Evolutionary conservation across 2,797 vertebrate species (phyloP).

Genomic region (Philypnodon macrostomus): DNA sequence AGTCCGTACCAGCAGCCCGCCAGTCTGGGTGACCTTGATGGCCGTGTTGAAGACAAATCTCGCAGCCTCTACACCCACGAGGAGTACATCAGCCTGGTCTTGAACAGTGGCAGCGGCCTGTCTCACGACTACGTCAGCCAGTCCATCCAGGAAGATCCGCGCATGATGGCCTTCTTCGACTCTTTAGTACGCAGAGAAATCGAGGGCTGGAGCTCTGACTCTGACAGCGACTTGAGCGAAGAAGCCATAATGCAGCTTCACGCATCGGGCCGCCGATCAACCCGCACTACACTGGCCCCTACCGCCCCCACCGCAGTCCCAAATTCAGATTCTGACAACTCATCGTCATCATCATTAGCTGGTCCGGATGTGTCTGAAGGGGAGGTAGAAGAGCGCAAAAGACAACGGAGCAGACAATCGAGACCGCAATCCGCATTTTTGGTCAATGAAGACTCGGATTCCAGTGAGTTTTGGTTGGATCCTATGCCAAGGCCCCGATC

Average conservation of each 20-base stretch:
- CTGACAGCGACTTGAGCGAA: slow-evolving; percentile 92
- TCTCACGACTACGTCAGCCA: slow-evolving; percentile 98
- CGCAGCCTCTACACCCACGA: slow-evolving; percentile 96
- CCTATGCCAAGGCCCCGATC: slow-evolving; percentile 92
- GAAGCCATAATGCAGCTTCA: slow-evolving; percentile 96
- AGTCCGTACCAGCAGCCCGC: slow-evolving; percentile 96
- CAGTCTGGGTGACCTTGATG: slow-evolving; percentile 91
- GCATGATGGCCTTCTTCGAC: slow-evolving; percentile 99
- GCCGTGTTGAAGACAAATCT: slow-evolving; percentile 90
- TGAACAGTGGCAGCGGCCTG: slow-evolving; percentile 95
- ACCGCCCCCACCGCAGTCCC: slow-evolving; percentile 15
- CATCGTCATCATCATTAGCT: slow-evolving; percentile 83
- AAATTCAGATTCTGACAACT: slow-evolving; percentile 87
- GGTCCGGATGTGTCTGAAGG: slow-evolving; percentile 68
- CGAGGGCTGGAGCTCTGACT: slow-evolving; percentile 98
- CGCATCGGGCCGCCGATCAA: slow-evolving; percentile 69
- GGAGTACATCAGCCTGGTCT: slow-evolving; percentile 96
- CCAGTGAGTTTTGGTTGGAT: slow-evolving; percentile 90
- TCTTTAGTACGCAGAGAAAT: slow-evolving; percentile 95
- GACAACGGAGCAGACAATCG: slow-evolving; percentile 60
- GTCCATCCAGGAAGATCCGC: slow-evolving; percentile 94
- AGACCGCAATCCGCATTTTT: slow-evolving; percentile 84
- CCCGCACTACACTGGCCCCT: slow-evolving; percentile 19
- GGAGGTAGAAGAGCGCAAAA: slow-evolving; percentile 65
- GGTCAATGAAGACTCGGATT: slow-evolving; percentile 93